Evolutionary conservation across 2,113 vertebrate genomes (phyloP), one percentile per base, ranked within the genome.

Genomic region (Mungos mungo): DNA sequence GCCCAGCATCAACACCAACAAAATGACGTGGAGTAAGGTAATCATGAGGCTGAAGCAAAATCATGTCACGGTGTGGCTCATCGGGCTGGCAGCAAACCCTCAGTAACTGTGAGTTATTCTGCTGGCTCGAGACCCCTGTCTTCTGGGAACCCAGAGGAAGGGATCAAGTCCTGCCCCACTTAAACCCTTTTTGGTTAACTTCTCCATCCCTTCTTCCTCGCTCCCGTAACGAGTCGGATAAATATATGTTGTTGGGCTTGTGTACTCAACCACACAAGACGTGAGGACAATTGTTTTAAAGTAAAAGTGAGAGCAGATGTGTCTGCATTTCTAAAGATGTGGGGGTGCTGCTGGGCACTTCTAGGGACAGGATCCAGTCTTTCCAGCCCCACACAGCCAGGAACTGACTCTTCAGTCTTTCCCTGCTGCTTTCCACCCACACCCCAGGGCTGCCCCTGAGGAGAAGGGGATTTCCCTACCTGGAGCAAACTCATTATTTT

Each of bases 51-150:
- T 13, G 52, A n/a, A 41, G 45, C 7, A 29, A 41, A 45, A 7
- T 7, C 1, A 0, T 23, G 15, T 15, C 5, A 7, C 0, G 25
- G 45, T 1, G 0, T 5, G 16, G 19, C 4, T 8, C 76, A 7
- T 10, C 0, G 3, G 29, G 45, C 15, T 0, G 33, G 89, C 50
- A 84, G 68, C 41, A 72, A 63, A 31, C 8, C 2, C 19, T 11
- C 4, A 8, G 18, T 10, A 19, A 29, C 7, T 6, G 29, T 10
- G 41, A 90, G 35, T 68, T 74, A 18, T 29, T 4, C 41, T 9
- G 16, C 1, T 1, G 5, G 41, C 41, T 41, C 41, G 38, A 38
- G 38, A 38, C 38, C 38, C 38, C 38, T 4, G 38, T 38, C 38
- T 38, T 38, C 80, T 12, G 9, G 79, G 50, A 27, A 66, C 71